Conservation (phyloP, 2,797 vertebrate genomes). For the Molothrus ater region DNA sequence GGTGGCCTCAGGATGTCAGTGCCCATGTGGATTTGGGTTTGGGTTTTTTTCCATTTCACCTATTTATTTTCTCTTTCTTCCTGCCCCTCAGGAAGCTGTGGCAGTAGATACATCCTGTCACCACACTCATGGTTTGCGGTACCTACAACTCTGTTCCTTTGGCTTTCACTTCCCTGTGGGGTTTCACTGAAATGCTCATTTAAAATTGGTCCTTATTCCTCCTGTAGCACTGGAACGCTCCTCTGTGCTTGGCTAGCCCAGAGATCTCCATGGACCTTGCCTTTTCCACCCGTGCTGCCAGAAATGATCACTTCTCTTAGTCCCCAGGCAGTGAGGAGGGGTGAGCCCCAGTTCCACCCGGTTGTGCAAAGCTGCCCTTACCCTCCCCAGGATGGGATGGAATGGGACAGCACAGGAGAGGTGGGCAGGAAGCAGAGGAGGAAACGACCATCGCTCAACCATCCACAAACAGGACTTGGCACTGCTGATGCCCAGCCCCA, state of each 20-base stretch:
- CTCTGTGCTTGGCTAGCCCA: background rate
- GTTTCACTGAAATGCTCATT: background rate
- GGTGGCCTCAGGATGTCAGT: background rate
- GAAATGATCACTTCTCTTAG: background rate
- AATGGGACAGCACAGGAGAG: accelerated
- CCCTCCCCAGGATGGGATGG: background rate
- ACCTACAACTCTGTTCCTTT: background rate
- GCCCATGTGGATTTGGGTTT: accelerated
- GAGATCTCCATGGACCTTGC: accelerated
- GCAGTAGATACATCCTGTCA: background rate
- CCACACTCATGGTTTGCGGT: accelerated
- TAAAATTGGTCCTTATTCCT: background rate
- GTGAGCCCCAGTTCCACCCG: background rate
- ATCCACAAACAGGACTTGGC: background rate
- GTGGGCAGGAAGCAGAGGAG: background rate
- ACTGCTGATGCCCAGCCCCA: background rate
- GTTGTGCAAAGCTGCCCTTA: accelerated
- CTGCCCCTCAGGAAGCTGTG: background rate
- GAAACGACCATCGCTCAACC: background rate
- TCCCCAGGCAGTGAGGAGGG: background rate
- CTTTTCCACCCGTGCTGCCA: background rate
- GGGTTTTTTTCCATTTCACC: background rate
- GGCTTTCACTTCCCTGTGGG: background rate
- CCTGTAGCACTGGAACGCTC: background rate
- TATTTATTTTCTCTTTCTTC: constrained; percentile 17